Conservation (phyloP, 2,888 invertebrate species). For the Campoletis raptor region DNA sequence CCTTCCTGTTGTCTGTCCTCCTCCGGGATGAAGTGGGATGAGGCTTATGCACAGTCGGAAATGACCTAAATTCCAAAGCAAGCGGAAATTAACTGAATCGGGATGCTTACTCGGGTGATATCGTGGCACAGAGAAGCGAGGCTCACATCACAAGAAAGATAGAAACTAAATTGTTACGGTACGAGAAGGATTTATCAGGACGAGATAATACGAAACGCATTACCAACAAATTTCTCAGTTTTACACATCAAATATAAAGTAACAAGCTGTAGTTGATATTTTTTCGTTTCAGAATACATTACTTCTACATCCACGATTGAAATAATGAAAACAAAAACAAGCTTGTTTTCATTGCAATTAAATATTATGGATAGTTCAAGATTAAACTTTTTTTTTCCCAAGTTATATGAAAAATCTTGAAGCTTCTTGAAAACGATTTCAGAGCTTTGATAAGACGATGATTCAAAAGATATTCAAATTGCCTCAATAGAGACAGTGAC, state of each 20-base stretch:
- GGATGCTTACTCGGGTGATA: slow-evolving; percentile 49
- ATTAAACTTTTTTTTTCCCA: not conserved
- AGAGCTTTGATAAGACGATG: not conserved
- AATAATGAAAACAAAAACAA: no score
- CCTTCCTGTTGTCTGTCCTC: slow-evolving; percentile 35
- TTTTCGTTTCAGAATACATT: not conserved
- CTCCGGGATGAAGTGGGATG: slow-evolving; percentile 27
- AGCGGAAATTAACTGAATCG: slow-evolving; percentile 71
- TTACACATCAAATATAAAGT: not conserved
- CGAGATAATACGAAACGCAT: slow-evolving; percentile 61
- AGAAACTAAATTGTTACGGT: slow-evolving; percentile 49
- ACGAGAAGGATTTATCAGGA: slow-evolving; percentile 26
- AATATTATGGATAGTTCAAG: not conserved
- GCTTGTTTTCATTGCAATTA: not conserved
- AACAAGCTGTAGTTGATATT: not conserved
- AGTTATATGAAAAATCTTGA: not conserved
- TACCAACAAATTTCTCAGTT: slow-evolving; percentile 64
- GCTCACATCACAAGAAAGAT: slow-evolving; percentile 55
- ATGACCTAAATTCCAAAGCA: slow-evolving; percentile 72
- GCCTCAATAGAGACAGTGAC: not conserved
- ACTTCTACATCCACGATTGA: not conserved
- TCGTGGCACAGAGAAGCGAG: slow-evolving; percentile 32
- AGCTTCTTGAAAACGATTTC: not conserved
- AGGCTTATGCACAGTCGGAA: slow-evolving; percentile 62
- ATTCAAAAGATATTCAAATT: slow-evolving; percentile 36